Base-by-base conservation (phyloP, 2,797 vertebrate species). In the Rhinoraja longicauda region DNA sequence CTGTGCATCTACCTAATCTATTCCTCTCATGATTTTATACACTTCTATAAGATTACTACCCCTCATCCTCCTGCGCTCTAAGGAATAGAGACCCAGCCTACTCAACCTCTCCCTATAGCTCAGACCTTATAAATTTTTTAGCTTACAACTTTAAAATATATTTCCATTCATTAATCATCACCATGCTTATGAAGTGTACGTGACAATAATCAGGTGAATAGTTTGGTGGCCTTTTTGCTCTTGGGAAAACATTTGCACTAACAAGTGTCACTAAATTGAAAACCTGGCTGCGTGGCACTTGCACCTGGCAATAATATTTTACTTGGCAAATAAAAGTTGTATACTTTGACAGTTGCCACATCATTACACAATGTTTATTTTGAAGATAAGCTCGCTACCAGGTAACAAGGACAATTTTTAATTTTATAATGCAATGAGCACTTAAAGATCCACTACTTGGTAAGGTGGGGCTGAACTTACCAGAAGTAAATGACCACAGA, bases 341-440 rank as follows among this genome's bases (percentile, higher is more conserved):
- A 75, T 75, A 92, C 90, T 88, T 88, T 88, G n/a, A 88, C 57
- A 91, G 67, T 72, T 91, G 8, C 88, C 36, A 75, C 67, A 92
- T 92, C 26, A 92, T 92, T 92, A n/a, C 90, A 92, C 67, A 72
- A 92, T 57, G 57, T 53, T 24, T 75, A 92, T 72, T 91, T 75
- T 92, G 70, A 92, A 57, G 90, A 57, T 92, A 1, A 57, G 72
- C 36, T 39, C 10, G 24, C 39, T 75, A 53, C 26, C 24, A 45
- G 72, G 39, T 75, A 57, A 45, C 90, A 92, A 92, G 90, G 24
- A 73, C 17, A 75, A 24, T 45, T 67, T 75, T 7, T 75, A 29
- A 92, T 92, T 73, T 70, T 72, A 24, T 90, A 72, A 39, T 90
- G 88, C 88, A 90, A 90, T 90, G 64, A 72, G 64, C 88, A 90